Evolutionary conservation across 2,797 vertebrate species (phyloP), one percentile per base, ranked within the genome.

Genomic region (Glyptemys insculpta): DNA sequence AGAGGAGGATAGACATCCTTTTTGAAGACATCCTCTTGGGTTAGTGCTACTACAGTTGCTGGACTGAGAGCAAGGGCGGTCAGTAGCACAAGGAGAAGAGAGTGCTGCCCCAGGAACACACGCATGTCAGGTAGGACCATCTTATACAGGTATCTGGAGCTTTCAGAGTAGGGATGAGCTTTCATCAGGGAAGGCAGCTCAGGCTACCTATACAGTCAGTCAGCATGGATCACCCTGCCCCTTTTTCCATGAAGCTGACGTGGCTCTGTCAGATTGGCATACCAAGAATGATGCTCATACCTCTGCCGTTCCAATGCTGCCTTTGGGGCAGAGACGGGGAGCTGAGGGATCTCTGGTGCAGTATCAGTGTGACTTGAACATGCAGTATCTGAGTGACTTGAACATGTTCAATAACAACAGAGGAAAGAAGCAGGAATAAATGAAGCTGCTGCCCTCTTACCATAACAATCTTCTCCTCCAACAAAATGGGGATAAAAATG

Each of bases 1-100:
- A 98, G 83, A 8, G 98, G 94, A 2, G 99, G 99, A 72, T 97
- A 95, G 12, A 91, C 83, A 41, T 97, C 96, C 12, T 44, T 92
- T 54, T 54, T 19, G 0, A 49, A 37, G 80, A 18, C 34, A 65
- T 87, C 2, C 0, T 90, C 91, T 54, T 59, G 76, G 14, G 34
- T 29, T 83, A 0, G 0, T 1, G 29, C 47, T 1, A 37, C 0
- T 0, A 54, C 57, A 41, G 54, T 3, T 1, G 1, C 50, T 83
- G 86, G 49, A 12, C 54, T 74, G 80, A 93, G 15, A 3, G 23
- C 37, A 41, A 54, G 0, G 47, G 44, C 1, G 23, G 16, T 19
- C 14, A 82, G 44, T 18, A 93, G 83, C 37, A 82, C 11, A 34
- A 82, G 41, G n/a, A 91, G 89, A 62, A 97, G 54, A 96, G 49